phyloP scores from a whole-genome alignment of 2,888 invertebrate genomes.

The Camponotus fellah region DNA sequence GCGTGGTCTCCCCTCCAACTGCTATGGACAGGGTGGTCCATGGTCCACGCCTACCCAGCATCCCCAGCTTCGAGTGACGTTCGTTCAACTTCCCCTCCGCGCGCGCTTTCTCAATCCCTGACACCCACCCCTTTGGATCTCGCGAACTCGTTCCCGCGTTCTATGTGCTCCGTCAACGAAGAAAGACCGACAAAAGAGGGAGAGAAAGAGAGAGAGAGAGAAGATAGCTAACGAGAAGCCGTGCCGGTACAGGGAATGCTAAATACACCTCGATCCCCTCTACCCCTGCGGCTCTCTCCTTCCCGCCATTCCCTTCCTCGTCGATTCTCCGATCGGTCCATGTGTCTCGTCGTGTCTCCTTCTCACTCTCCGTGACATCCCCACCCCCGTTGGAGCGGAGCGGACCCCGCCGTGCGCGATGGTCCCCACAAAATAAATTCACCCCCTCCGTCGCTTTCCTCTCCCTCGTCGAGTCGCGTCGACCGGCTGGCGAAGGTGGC shows the following conservation, averaged over 20 bases:
- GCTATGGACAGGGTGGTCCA: constrained; percentile 75
- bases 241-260: constrained; percentile 84
- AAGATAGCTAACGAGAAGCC: constrained; percentile 83
- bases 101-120: constrained; percentile 54
- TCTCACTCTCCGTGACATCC: constrained; percentile 55
- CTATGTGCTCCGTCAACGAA: constrained; percentile 49
- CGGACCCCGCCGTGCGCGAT: constrained; percentile 52
- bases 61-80: constrained; percentile 72
- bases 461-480: constrained; percentile 14
- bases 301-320: constrained; percentile 29
- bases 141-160: constrained; percentile 59
- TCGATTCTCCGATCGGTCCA: constrained; percentile 55
- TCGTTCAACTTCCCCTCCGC: constrained; percentile 64
- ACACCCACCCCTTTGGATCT: constrained; percentile 51
- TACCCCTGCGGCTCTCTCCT: constrained; percentile 63
- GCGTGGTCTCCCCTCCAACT: constrained; percentile 74
- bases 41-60: constrained; percentile 80
- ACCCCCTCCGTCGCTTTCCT: constrained; percentile 46
- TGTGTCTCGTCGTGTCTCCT: constrained; percentile 46
- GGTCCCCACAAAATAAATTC: constrained; percentile 64
- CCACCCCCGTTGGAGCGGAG: constrained; percentile 42
- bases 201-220: constrained; percentile 81
- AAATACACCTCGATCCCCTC: constrained; percentile 79
- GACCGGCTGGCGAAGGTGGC: constrained; percentile 63
- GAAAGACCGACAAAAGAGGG: constrained; percentile 9